Evolutionary conservation across 2,888 invertebrate genomes (phyloP), one percentile per base, ranked within the genome.

Genomic region (Drosophila dives): DNA sequence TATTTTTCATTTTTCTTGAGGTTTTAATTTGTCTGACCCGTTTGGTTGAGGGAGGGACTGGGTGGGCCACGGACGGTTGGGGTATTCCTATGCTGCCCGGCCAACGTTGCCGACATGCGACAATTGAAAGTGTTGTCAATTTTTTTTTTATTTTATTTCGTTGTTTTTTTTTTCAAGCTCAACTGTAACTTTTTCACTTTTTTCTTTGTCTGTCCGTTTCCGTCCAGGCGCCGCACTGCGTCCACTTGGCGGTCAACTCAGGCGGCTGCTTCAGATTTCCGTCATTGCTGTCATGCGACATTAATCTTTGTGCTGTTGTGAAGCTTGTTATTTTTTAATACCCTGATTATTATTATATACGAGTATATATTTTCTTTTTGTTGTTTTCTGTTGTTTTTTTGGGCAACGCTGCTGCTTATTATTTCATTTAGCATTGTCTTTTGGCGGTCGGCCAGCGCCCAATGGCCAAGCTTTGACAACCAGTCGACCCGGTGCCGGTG

Each of bases 211-310:
- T 42, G 55, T 50, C 50, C 34, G 34, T 1, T 15, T n/a, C 42
- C 42, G 23, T 38, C 42, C 50, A 58, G 50, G 48, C 29, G 56
- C 36, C 60, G 42, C 60, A 61, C 40, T 77, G 59, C 56, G 72
- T 74, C 76, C 67, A 70, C 65, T 82, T 74, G 76, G 64, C 71
- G 87, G 80, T 62, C 78, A 77, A 55, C 67, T 70, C 54, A 51
- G 66, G 68, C 68, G 51, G 70, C 79, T 78, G 58, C 77, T 68
- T 81, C 78, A 84, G 83, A 84, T 84, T 88, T 85, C 88, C 88
- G 86, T 88, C 84, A 79, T 88, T 88, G 88, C 69, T 86, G 86
- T 83, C 84, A 88, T 88, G 85, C 89, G 86, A 86, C 85, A 85
- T 88, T 86, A 85, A 85, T 81, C 78, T 81, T 23, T 15, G 23